A percentile compares a stretch with the other conserved stretches of the same genome.
Evolutionary conservation across 2,113 vertebrate genomes (phyloP).

Genomic region (Salvelinus fontinalis): DNA sequence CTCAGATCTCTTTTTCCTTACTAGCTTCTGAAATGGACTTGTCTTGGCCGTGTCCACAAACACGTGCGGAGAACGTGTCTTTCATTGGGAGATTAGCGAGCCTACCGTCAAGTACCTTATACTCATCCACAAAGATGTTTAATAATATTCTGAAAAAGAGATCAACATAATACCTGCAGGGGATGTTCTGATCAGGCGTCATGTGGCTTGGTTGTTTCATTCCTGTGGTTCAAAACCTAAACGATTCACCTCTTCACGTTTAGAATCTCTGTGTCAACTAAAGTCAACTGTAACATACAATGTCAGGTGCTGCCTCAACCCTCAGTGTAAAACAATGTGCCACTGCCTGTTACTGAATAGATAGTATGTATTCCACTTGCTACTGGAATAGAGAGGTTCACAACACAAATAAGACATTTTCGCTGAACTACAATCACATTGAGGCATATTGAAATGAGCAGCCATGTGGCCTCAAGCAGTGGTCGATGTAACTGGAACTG

Average conservation of each 20-base stretch:
- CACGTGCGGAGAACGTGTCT: slow-evolving; percentile 38
- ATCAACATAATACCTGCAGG: not conserved
- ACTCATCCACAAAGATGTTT: slow-evolving; percentile 34
- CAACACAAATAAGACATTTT: too few relatives aligned
- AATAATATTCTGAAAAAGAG: slow-evolving; percentile 10
- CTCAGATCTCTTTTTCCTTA: slow-evolving; percentile 27
- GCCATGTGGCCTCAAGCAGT: not conserved
- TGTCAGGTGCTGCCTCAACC: too few relatives aligned
- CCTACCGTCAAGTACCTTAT: slow-evolving; percentile 9
- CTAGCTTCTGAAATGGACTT: slow-evolving; percentile 17
- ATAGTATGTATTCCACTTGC: too few relatives aligned
- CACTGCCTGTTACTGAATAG: too few relatives aligned
- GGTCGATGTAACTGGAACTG: not conserved
- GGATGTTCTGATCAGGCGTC: not conserved
- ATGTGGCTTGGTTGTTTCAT: not conserved
- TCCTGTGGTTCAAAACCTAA: too few relatives aligned
- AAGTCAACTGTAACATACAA: too few relatives aligned
- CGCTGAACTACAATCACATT: too few relatives aligned
- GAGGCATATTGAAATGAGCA: not conserved
- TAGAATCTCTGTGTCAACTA: too few relatives aligned
- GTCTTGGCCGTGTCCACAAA: slow-evolving; percentile 30
- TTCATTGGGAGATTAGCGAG: slow-evolving; percentile 33
- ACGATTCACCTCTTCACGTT: too few relatives aligned
- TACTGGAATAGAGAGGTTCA: too few relatives aligned
- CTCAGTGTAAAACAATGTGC: too few relatives aligned